Evolutionary conservation across 2,113 vertebrate species (phyloP), one percentile per base, ranked within the genome.

Genomic region (Silurus meridionalis): DNA sequence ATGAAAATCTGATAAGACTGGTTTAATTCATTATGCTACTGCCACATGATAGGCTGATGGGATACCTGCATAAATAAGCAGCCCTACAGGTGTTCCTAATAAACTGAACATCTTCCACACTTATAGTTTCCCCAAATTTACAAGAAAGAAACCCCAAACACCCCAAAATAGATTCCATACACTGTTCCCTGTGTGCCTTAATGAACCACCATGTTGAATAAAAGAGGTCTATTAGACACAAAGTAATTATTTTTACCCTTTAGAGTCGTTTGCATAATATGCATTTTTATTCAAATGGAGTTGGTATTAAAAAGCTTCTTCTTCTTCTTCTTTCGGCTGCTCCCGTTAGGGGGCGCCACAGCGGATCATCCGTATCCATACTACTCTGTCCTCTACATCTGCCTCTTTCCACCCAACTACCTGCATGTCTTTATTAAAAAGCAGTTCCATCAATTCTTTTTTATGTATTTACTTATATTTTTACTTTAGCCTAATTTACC

Each of bases 201-300:
- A 87, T 87, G 80, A 84, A 82, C 89, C 82, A 25, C 85, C 71
- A 46, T 46, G 77, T 85, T 80, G 71, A 83, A 72, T 46, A 21
- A 60, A 80, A 84, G 78, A 79, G 82, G 71, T 53, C 82, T 84
- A 81, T 83, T 89, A 64, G 37, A 80, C 66, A 74, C 82, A 74
- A 37, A 90, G 71, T 88, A 82, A 77, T 84, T 61, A 58, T 13
- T 77, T 86, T n/a, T 82, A 58, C 58, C 53, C 63, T 61, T 17
- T 52, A 10, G 25, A 75, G 8, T 80, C 55, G 61, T 80, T 80
- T 60, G 55, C 28, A 80, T 80, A 80, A 80, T 61, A 21, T 10
- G 57, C 60, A 80, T 1, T 80, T 1, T 80, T 80, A 80, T 60
- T 80, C 60, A 80, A 60, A 55, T 60, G 25, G 55, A 21, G 25